Conservation (phyloP, 2,888 invertebrate genomes). For the Craniophora ligustri region DNA sequence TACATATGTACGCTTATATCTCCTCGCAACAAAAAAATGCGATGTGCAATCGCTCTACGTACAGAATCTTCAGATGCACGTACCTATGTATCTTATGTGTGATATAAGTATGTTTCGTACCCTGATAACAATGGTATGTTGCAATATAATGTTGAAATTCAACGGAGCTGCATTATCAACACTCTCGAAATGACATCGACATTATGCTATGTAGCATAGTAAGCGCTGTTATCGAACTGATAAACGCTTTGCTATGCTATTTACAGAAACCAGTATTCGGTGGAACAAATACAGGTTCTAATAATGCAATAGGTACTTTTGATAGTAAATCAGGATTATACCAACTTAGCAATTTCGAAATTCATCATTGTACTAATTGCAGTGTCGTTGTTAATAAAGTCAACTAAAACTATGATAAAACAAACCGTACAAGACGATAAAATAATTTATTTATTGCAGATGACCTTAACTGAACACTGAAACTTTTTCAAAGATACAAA, state of each 20-base stretch:
- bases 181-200: conserved; percentile 60
- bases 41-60: background rate
- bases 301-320: background rate
- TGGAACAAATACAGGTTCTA: conserved; percentile 1
- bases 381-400: conserved; percentile 10
- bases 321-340: too few relatives aligned
- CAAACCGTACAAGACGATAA: background rate
- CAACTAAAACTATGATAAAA: conserved; percentile 8
- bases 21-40: background rate
- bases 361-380: too few relatives aligned
- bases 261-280: conserved; percentile 24
- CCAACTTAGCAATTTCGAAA: too few relatives aligned
- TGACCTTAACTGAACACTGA: background rate
- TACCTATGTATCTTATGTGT: conserved; percentile 15
- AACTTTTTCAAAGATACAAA: background rate
- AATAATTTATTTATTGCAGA: background rate
- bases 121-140: conserved; percentile 37
- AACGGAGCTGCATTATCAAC: conserved; percentile 57
- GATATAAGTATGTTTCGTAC: conserved; percentile 17
- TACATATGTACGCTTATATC: background rate
- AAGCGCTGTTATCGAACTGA: conserved; percentile 44
- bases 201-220: conserved; percentile 45
- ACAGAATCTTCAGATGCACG: conserved; percentile 16
- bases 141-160: conserved; percentile 42
- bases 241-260: conserved; percentile 40